Evolutionary conservation across 1,140 invertebrate genomes (phyloP), one percentile per base, ranked within the genome.

Genomic region (Drosophila setifemur): DNA sequence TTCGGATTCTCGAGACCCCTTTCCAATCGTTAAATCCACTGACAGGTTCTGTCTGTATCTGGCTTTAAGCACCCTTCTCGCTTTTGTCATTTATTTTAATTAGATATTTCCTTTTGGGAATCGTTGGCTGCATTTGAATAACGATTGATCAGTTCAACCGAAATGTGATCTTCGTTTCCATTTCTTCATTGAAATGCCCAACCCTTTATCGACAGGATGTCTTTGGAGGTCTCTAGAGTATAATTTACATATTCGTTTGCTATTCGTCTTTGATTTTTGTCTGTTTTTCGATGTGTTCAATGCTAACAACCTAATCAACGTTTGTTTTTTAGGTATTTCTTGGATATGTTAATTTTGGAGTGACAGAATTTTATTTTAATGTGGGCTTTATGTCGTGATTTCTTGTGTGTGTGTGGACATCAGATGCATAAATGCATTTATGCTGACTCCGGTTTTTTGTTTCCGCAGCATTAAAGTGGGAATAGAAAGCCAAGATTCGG

Each of bases 191-290:
- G 50, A 49, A 66, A 71, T 79, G 72, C 69, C 66, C 40, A 83
- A 83, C 79, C 79, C 79, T 86, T 86, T 83, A 64, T 31, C 68
- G 52, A 60, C 77, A 82, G 77, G 77, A 82, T 77, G 78, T 77
- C 47, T 31, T 48, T 42, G 40, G 44, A n/a, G 47, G 40, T 52
- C 63, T 57, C 42, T 37, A 16, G 49, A 37, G 28, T 37, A 9
- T 14, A 28, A 78, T 78, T 83, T 57, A 79, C 73, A 83, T 83
- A 86, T 61, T 74, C 73, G 58, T 67, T 42, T 21, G 37, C 9
- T 33, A 21, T 21, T 55, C 25, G 37, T 61, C 57, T 58, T 58
- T 60, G 60, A 68, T 28, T 58, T 68, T 82, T 49, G 53, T 73
- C 39, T 43, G 45, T 14, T 40, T 58, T 60, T 60, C 28, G 43